Conservation (phyloP, 2,113 vertebrate species). For the Pipra filicauda region DNA sequence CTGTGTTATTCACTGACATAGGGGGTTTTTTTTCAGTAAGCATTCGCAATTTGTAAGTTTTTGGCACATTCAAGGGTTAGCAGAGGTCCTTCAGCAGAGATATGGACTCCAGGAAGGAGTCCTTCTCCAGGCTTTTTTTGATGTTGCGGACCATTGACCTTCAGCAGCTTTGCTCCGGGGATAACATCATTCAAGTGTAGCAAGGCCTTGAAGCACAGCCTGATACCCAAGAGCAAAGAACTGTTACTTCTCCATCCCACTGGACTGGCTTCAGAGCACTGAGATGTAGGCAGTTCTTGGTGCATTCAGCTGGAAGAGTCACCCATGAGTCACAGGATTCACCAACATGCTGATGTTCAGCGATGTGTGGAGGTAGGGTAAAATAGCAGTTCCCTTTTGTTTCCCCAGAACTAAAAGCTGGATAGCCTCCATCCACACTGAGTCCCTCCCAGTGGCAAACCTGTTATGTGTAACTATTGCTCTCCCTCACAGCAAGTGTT, state of each 20-base stretch:
- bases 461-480: background rate
- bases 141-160: background rate
- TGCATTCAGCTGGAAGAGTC: constrained; percentile 36
- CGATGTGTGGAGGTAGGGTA: background rate
- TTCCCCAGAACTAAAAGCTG: background rate
- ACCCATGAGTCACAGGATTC: background rate
- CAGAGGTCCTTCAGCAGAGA: background rate
- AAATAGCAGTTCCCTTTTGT: background rate
- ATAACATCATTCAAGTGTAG: background rate
- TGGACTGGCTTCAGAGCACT: background rate
- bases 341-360: background rate
- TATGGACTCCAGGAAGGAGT: background rate
- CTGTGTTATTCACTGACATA: background rate
- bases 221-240: background rate
- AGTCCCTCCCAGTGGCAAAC: background rate
- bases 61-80: background rate
- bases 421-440: background rate
- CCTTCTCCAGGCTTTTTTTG: background rate
- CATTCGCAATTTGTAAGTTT: background rate
- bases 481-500: background rate
- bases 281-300: background rate
- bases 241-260: background rate
- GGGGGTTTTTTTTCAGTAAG: background rate
- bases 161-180: constrained; percentile 8
- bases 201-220: constrained; percentile 7